Conservation (phyloP, 2,113 vertebrate species). For the Gobio gobio region DNA sequence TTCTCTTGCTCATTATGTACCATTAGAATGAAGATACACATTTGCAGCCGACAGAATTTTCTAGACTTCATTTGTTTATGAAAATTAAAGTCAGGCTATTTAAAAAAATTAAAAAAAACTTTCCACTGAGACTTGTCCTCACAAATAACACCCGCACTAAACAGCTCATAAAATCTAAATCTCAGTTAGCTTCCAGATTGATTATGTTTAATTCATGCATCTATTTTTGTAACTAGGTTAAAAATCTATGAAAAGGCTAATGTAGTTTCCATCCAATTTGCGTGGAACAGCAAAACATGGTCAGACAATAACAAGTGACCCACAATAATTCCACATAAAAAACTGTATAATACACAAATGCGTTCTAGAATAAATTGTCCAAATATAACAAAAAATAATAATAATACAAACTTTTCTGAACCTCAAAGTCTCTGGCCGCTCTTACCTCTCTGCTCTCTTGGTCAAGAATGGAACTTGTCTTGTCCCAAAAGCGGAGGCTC, state of each 20-base stretch:
- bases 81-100: neutral
- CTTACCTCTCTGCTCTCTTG: constrained; percentile 54
- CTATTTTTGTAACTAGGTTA: constrained; percentile 40
- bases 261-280: neutral
- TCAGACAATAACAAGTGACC: neutral
- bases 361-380: too few species aligned
- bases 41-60: constrained; percentile 24
- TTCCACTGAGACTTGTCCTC: neutral
- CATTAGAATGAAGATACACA: constrained; percentile 36
- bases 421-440: neutral
- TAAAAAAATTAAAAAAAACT: neutral
- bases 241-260: constrained; percentile 23
- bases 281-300: neutral
- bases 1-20: constrained; percentile 39
- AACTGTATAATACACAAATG: neutral
- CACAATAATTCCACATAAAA: neutral
- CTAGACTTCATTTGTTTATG: constrained; percentile 42
- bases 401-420: neutral
- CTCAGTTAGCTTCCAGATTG: constrained; percentile 14
- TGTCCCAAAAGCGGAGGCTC: constrained; percentile 39
- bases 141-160: constrained; percentile 5
- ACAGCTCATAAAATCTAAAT: constrained; percentile 7
- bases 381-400: neutral
- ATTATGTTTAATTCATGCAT: constrained; percentile 43
- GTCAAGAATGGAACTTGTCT: constrained; percentile 9